Percentiles rank a stretch among this genome's conserved stretches.
phyloP scores from a whole-genome alignment of 2,113 vertebrate genomes.

The Siniperca knerii region DNA sequence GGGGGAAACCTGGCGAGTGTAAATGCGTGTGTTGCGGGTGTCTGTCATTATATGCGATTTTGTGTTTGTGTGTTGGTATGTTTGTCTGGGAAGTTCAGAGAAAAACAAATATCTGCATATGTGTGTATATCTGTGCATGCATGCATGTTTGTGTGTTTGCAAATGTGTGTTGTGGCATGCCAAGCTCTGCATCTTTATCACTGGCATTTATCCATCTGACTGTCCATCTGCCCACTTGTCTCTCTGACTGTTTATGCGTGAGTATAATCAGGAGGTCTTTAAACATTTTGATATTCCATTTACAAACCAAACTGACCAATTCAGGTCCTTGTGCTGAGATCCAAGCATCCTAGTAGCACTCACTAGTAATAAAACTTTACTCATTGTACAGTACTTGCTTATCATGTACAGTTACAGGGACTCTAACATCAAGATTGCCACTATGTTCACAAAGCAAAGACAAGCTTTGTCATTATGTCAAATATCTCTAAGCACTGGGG shows the following conservation, averaged over 20 bases:
- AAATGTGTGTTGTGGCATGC: constrained; percentile 31
- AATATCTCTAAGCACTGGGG: background rate
- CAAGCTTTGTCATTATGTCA: background rate
- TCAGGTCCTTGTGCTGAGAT: background rate
- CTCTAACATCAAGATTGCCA: background rate
- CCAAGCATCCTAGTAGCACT: background rate
- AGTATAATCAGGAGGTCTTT: constrained; percentile 30
- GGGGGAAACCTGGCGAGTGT: constrained; percentile 5
- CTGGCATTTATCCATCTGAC: constrained; percentile 41
- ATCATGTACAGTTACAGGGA: background rate
- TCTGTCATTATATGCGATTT: background rate
- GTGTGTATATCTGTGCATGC: background rate
- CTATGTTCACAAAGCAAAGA: background rate
- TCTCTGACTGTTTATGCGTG: constrained; percentile 12
- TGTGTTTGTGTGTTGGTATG: background rate
- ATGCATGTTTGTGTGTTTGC: constrained; percentile 21
- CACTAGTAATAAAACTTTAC: background rate
- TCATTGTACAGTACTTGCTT: background rate
- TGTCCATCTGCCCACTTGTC: constrained; percentile 46
- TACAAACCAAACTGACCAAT: constrained; percentile 1
- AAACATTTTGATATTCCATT: constrained; percentile 18
- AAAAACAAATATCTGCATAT: background rate
- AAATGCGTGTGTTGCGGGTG: background rate
- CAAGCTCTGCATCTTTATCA: constrained; percentile 44
- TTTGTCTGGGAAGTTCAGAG: constrained; percentile 3